These are phyloP conservation scores for Bathynomus jamesi DNA, from an alignment of 1,140 invertebrate species.

Conservation along the genomic window DNA sequence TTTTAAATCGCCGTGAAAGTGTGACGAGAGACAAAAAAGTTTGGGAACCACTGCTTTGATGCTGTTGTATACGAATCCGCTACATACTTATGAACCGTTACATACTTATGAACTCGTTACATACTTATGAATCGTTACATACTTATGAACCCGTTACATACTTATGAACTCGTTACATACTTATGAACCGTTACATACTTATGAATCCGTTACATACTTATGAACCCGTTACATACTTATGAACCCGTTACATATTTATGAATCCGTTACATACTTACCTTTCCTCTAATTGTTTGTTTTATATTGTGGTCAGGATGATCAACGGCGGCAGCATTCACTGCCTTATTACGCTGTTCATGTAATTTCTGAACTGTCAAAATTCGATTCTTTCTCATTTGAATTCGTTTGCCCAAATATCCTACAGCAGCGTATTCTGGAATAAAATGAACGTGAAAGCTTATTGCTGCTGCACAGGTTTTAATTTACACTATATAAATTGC, in stretches of 20 bases:
- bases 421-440: constrained; percentile 85
- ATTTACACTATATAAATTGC: too few relatives aligned
- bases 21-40: too few relatives aligned
- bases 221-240: background rate
- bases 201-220: background rate
- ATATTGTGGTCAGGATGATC: constrained; percentile 16
- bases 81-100: background rate
- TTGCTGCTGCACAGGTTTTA: too few relatives aligned
- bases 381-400: constrained; percentile 87
- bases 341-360: constrained; percentile 78
- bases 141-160: background rate
- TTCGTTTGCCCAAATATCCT: constrained; percentile 89
- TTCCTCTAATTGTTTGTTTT: background rate
- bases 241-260: background rate
- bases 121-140: background rate
- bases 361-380: constrained; percentile 79
- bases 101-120: background rate
- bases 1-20: too few relatives aligned
- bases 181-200: background rate
- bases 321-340: constrained; percentile 5
- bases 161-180: background rate
- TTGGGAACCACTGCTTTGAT: too few relatives aligned
- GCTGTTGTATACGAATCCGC: too few relatives aligned
- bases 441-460: too few relatives aligned
- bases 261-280: background rate